phyloP scores from a whole-genome alignment of 2,113 vertebrate species.

The Stegastes partitus region DNA sequence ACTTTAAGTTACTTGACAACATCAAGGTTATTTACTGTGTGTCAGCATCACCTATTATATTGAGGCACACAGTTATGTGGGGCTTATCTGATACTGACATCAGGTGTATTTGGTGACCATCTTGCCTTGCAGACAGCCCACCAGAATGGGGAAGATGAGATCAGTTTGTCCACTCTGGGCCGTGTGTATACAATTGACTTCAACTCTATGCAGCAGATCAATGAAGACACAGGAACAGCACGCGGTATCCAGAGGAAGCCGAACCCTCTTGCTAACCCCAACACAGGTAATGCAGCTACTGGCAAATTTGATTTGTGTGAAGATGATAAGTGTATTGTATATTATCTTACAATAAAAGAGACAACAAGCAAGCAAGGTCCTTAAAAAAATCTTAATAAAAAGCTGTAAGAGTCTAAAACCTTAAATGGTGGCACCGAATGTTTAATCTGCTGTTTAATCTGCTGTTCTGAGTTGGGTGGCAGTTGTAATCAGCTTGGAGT shows the following conservation, averaged over 20 bases:
- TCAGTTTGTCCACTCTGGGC: conserved; percentile 98
- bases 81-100: conserved; percentile 30
- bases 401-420: too few relatives aligned
- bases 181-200: conserved; percentile 99
- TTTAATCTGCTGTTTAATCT: too few relatives aligned
- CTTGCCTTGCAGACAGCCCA: conserved; percentile 94
- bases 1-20: background rate
- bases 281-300: conserved; percentile 86
- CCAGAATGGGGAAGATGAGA: conserved; percentile 99
- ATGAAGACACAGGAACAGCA: conserved; percentile 99
- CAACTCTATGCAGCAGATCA: conserved; percentile 99
- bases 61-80: background rate
- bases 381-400: too few relatives aligned
- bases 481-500: too few relatives aligned
- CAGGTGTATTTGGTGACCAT: conserved; percentile 53
- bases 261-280: conserved; percentile 97
- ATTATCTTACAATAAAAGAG: conserved; percentile 3
- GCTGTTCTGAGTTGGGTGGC: too few relatives aligned
- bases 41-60: background rate
- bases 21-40: background rate
- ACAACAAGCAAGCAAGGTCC: too few relatives aligned
- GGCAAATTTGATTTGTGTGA: background rate
- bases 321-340: background rate
- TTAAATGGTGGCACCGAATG: too few relatives aligned
- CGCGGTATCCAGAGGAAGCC: conserved; percentile 99